These are phyloP conservation scores for Graptemys geographica DNA, from an alignment of 2,797 vertebrate genomes.

Conservation along the genomic window DNA sequence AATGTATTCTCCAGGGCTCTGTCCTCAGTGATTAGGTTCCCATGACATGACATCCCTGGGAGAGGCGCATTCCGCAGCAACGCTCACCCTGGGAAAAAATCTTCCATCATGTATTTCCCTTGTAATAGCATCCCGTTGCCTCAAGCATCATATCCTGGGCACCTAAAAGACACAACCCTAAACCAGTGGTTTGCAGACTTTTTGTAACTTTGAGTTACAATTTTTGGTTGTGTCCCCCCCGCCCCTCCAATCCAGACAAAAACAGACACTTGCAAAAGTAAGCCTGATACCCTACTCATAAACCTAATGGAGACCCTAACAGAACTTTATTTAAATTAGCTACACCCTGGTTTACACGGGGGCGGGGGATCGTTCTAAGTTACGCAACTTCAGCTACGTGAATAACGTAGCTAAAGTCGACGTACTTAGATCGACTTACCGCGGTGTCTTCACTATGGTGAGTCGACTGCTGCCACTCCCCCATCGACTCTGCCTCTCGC, in stretches of 20 bases:
- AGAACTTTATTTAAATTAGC: background rate
- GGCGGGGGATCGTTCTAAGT: background rate
- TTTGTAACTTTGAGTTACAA: background rate
- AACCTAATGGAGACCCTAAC: background rate
- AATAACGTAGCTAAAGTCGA: too few relatives aligned
- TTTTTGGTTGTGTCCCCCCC: background rate
- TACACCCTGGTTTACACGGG: too few relatives aligned
- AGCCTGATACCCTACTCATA: background rate
- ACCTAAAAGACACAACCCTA: accelerated
- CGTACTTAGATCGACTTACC: too few relatives aligned
- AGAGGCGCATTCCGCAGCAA: background rate
- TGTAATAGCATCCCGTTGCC: accelerated
- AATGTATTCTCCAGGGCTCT: accelerated
- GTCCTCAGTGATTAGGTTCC: background rate
- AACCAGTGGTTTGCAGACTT: background rate
- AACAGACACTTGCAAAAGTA: background rate
- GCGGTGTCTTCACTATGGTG: too few relatives aligned
- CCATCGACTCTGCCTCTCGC: too few relatives aligned
- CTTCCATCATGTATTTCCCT: background rate
- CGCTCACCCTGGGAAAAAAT: background rate
- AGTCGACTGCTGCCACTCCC: too few relatives aligned
- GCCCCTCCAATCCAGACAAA: background rate
- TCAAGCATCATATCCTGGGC: accelerated
- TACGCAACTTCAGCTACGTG: background rate
- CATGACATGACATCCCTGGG: accelerated